Evolutionary conservation across 2,797 vertebrate genomes (phyloP), one percentile per base, ranked within the genome.

Genomic region (Paramormyrops hopkinsi): DNA sequence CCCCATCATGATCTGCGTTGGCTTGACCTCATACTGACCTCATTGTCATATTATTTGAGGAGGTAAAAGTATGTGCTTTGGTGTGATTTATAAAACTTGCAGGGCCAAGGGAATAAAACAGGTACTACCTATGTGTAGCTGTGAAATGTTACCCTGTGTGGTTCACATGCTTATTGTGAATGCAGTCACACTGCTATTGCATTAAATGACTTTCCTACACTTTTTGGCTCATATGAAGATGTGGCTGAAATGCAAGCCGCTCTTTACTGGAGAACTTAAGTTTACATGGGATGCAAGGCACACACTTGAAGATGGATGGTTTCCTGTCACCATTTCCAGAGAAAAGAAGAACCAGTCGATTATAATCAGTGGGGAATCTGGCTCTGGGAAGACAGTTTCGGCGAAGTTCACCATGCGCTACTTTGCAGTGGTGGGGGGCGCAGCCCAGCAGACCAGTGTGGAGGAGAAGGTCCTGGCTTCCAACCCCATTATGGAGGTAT

Each of bases 321-420:
- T 33, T 37, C 56, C 0, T 88, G 22, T 92, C 82, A 89, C 46
- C 89, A 56, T 59, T 0, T 6, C 0, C 54, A 97, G 97, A 91
- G 96, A 97, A 87, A 95, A 96, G 89, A 95, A 92, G 90, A 97
- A 96, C 90, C 97, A 97, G 94, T 97, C 97, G 1, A 95, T 97
- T 92, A 95, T 97, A 92, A 96, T 97, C 92, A 97, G 97, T 0
- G 96, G 97, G 0, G 96, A 97, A 93, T 97, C 95, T 0, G 97
- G 97, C 0, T 94, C 96, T 0, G 97, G 95, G 14, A 97, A 97
- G 93, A 97, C 96, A 0, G 93, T 94, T 2, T 96, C 95, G 0
- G 97, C 96, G 88, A 97, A 97, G 89, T 95, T 95, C 54, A 93
- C 96, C 89, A 95, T 97, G 97, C 92, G 97, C 4, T 96, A 96